These are phyloP conservation scores for Aplidium turbinatum DNA, from an alignment of 23 tunicate species.

Conservation along the genomic window DNA sequence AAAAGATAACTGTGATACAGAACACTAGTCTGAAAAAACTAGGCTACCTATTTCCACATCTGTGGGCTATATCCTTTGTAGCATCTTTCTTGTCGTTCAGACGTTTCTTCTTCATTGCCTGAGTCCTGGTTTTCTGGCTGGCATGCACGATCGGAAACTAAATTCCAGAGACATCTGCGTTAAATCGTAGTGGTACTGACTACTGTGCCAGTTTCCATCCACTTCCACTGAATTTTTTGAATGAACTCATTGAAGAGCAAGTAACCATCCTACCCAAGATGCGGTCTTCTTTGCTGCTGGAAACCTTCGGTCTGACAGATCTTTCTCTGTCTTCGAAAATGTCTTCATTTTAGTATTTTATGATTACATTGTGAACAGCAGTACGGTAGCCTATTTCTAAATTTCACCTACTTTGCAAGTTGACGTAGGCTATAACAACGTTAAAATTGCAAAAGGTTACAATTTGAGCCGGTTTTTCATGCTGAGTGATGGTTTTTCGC, in stretches of 20 bases:
- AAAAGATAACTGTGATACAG: constrained; percentile 26
- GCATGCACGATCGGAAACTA: constrained; percentile 8
- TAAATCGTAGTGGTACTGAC: constrained; percentile 25
- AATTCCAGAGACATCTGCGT: constrained; percentile 25
- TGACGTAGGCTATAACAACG: constrained; percentile 29
- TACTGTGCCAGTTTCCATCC: no score
- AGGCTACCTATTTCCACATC: constrained; percentile 17
- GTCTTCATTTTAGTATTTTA: constrained; percentile 22
- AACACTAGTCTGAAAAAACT: constrained; percentile 19
- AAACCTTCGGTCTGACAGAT: constrained; percentile 30
- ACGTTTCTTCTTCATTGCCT: constrained; percentile 23
- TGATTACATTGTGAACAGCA: constrained; percentile 31
- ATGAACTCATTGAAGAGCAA: no score
- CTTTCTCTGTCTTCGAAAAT: constrained; percentile 39
- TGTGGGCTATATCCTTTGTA: background rate
- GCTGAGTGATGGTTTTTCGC: constrained; percentile 30
- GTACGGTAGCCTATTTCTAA: constrained; percentile 25
- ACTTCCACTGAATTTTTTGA: no score
- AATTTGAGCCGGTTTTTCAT: constrained; percentile 36
- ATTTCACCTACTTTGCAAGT: constrained; percentile 24
- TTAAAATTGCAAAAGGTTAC: constrained; percentile 29
- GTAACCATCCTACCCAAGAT: constrained; percentile 14
- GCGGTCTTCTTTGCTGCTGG: constrained; percentile 38
- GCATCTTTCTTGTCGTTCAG: constrained; percentile 9
- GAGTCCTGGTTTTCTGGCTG: constrained; percentile 23